phyloP scores from a whole-genome alignment of 1,140 invertebrate genomes.

The Steinernema khuongi region DNA sequence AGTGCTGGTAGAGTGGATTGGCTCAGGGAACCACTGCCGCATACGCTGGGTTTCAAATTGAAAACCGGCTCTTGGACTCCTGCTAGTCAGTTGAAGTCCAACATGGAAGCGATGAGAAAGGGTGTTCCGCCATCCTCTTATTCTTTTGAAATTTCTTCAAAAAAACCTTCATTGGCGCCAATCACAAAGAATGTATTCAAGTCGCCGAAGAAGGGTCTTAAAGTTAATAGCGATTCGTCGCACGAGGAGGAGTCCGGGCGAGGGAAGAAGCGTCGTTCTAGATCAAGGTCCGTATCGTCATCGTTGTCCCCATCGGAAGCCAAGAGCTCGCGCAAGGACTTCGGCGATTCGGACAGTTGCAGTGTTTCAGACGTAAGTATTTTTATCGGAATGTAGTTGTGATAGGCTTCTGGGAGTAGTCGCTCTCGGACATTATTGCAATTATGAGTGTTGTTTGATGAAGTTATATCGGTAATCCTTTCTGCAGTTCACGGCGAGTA shows the following conservation, averaged over 20 bases:
- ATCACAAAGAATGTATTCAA: slow-evolving; percentile 15
- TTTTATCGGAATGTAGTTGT: too few species aligned
- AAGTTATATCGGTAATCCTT: not conserved
- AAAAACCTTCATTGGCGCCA: not conserved
- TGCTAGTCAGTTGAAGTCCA: slow-evolving; percentile 10
- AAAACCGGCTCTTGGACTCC: slow-evolving; percentile 14
- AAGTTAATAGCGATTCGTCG: slow-evolving; percentile 10
- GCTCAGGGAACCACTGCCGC: slow-evolving; percentile 79
- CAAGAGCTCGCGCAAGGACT: not conserved
- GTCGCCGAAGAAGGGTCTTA: not conserved
- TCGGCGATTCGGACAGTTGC: not conserved
- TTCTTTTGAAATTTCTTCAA: slow-evolving; percentile 4
- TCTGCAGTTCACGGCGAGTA: not conserved
- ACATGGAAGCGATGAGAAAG: not conserved
- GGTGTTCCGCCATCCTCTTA: slow-evolving; percentile 16
- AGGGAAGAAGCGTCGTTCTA: not conserved
- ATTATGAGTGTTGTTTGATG: not conserved
- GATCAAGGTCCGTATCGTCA: not conserved
- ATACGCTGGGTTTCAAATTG: not conserved
- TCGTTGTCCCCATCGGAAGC: not conserved
- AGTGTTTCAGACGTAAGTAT: not conserved
- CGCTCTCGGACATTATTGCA: not conserved
- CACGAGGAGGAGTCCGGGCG: slow-evolving; percentile 26
- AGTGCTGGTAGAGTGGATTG: slow-evolving; percentile 82
- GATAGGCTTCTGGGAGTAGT: too few species aligned